Base-by-base conservation (phyloP, 1,140 invertebrate species). In the Brachionus calyciflorus region DNA sequence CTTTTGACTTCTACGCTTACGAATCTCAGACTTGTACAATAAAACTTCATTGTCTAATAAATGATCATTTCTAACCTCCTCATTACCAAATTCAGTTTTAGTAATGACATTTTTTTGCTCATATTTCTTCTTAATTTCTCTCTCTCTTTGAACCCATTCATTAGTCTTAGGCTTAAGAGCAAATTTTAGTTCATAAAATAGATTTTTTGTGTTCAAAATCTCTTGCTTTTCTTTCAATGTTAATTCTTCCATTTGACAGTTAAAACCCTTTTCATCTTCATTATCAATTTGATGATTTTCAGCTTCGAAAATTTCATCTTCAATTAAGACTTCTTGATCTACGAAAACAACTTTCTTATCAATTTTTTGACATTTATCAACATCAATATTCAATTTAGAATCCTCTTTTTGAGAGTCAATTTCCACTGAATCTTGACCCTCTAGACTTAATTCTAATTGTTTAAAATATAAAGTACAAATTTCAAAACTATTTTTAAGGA, bases 111-210 rank as follows among this genome's bases (percentile, higher is more conserved):
- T 37, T 55, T 30, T 73, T 21, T 30, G 21, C 19, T 51, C 30
- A 40, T 55, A 21, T 46, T 55, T 49, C 12, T n/a, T 30, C 4
- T 30, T 24, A 26, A 26, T 12, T 4, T 5, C 49, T n/a, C 51
- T 73, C 51, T 73, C 69, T 14, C 69, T 21, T 7, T 73, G 19
- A 10, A 33, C 41, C 69, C 69, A 73, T 30, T 73, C 69, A 30
- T 73, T 73, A 12, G 26, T 49, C n/a, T 73, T 73, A n/a, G 46
- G 40, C 33, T 73, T 73, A 21, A 73, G 28, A 40, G 69, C 69
- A 49, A 40, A 73, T 30, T 73, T 73, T 7, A 73, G 26, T 37
- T 73, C 69, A 14, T 73, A 73, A 51, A 51, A 51, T 10, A 73
- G 17, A 73, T 73, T 73, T 73, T 65, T 65, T 4, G 37, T 46